phyloP scores from a whole-genome alignment of 2,888 invertebrate species.

The Ypsolopha sequella region DNA sequence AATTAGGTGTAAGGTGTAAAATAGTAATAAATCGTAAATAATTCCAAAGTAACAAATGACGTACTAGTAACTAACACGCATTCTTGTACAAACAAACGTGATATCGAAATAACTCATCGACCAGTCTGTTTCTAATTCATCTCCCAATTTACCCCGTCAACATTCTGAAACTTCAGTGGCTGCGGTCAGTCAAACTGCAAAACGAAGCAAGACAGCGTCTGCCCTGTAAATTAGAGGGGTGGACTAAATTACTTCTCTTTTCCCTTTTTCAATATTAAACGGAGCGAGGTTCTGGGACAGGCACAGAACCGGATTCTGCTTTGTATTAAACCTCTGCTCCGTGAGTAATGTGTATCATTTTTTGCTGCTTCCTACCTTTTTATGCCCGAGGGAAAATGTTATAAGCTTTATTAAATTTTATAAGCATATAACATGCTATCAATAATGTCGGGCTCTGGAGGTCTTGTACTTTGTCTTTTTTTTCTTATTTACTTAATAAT shows the following conservation, averaged over 20 bases:
- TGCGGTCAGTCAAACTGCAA: slow-evolving; percentile 34
- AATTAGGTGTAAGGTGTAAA: no score
- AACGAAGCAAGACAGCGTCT: slow-evolving; percentile 20
- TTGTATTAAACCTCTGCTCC: slow-evolving; percentile 15
- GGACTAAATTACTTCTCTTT: slow-evolving; percentile 26
- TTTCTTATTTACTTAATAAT: no score
- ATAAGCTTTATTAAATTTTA: slow-evolving; percentile 29
- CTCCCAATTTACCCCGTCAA: no score
- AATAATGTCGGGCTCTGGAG: slow-evolving; percentile 16
- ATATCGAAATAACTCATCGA: no score
- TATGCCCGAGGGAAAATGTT: slow-evolving; percentile 18
- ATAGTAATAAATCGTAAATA: no score
- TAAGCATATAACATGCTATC: slow-evolving; percentile 30
- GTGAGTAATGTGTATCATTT: slow-evolving; percentile 41
- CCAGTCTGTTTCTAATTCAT: no score
- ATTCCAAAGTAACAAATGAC: no score
- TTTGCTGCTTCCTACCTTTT: slow-evolving; percentile 31
- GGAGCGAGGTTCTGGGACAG: slow-evolving; percentile 8
- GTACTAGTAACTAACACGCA: no score
- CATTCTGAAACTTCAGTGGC: slow-evolving; percentile 5
- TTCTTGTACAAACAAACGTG: no score
- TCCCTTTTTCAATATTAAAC: slow-evolving; percentile 30
- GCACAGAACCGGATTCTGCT: slow-evolving; percentile 5
- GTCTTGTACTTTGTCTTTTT: no score
- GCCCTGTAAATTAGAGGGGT: slow-evolving; percentile 23